A percentile compares a stretch with the other conserved stretches of the same genome.
phyloP scores from a whole-genome alignment of 2,888 invertebrate species.

The Watsonalla binaria region DNA sequence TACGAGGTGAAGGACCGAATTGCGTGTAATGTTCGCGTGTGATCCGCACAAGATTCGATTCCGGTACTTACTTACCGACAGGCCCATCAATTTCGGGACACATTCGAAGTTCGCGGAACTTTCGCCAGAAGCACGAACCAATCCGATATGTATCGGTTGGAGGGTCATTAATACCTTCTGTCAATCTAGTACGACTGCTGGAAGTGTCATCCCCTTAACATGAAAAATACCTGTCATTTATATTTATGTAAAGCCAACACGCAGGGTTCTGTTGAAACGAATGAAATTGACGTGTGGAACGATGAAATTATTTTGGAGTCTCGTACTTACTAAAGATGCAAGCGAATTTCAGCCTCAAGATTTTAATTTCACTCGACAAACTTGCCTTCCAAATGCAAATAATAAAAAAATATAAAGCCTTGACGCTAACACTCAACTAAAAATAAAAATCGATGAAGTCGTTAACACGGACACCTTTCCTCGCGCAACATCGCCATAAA shows the following conservation, averaged over 20 bases:
- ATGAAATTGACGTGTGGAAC: background rate
- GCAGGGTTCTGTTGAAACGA: background rate
- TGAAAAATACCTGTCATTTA: background rate
- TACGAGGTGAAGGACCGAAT: slow-evolving; percentile 50
- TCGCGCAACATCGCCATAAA: background rate
- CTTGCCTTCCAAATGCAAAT: background rate
- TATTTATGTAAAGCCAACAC: background rate
- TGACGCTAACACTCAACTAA: background rate
- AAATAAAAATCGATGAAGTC: background rate
- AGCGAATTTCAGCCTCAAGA: too few species aligned
- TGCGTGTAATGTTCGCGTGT: slow-evolving; percentile 59
- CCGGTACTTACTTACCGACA: slow-evolving; percentile 52
- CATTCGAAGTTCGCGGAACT: slow-evolving; percentile 65
- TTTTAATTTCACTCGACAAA: background rate
- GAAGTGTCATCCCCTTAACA: background rate
- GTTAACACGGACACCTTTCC: background rate
- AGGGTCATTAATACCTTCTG: slow-evolving; percentile 30
- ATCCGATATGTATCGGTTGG: slow-evolving; percentile 54
- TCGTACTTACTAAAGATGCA: too few species aligned
- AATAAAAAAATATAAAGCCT: background rate
- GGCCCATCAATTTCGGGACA: slow-evolving; percentile 67
- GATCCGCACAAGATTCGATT: slow-evolving; percentile 54
- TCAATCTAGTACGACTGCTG: slow-evolving; percentile 15
- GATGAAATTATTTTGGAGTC: too few species aligned
- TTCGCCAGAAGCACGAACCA: slow-evolving; percentile 60